Evolutionary conservation across 2,888 invertebrate genomes (phyloP), one percentile per base, ranked within the genome.

Genomic region (Caradrina clavipalpis): DNA sequence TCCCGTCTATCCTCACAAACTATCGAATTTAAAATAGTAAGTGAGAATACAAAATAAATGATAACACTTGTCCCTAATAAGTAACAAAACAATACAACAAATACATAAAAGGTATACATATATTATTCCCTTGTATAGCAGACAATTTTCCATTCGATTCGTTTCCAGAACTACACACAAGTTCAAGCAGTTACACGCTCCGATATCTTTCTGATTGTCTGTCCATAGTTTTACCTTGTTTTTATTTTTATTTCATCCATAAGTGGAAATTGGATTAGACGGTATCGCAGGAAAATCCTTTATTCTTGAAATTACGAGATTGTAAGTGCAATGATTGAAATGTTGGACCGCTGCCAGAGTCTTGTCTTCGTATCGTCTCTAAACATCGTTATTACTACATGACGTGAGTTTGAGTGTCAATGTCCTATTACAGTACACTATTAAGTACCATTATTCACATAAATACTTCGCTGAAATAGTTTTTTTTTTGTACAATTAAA

Each of bases 151-250:
- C 73, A 62, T 79, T 81, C 74, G 65, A 81, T 79, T 75, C 73
- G 71, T 35, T 83, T 73, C 60, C 55, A 74, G 70, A 71, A 76
- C 75, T 79, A 81, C 73, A 63, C 66, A 63, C 69, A 56, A 39
- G 51, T 67, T 69, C 74, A 47, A 69, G 76, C 81, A 81, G 83
- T 82, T 82, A 83, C 76, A 81, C 80, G 76, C 79, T 81, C 49
- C 72, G 70, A 76, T 82, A 72, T 81, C 63, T 79, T 76, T 76
- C 78, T 72, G 78, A 83, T 81, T 78, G 82, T 80, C 71, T 72
- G 68, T 80, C 78, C 73, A 78, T 78, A 75, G 81, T 64, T 77
- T 69, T 68, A 83, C 78, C 64, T 80, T 26, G 65, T 51, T 77
- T 81, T 69, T 72, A 74, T 80, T 80, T 74, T 78, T 77, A 80